A percentile compares a stretch with the other conserved stretches of the same genome.
phyloP scores from a whole-genome alignment of 2,113 vertebrate genomes.

The Cacatua alba region DNA sequence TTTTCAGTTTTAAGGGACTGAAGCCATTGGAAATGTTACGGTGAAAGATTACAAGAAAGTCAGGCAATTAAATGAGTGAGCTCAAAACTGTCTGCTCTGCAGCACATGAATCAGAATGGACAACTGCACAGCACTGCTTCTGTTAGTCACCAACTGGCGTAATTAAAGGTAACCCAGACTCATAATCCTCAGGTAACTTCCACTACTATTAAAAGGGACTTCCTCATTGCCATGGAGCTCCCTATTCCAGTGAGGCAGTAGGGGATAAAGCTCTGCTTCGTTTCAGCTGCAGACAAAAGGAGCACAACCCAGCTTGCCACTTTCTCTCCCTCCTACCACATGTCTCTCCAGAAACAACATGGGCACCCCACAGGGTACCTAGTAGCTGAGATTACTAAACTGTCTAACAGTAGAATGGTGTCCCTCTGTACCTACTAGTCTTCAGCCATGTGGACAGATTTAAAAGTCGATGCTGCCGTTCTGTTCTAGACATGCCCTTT shows the following conservation, averaged over 20 bases:
- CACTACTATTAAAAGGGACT: background rate
- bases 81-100: background rate
- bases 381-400: background rate
- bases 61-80: background rate
- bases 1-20: background rate
- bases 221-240: background rate
- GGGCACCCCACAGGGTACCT: fast-evolving
- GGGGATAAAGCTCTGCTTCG: background rate
- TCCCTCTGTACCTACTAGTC: background rate
- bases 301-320: background rate
- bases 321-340: background rate
- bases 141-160: background rate
- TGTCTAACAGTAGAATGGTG: background rate
- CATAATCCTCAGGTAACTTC: background rate
- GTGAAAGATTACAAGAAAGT: background rate
- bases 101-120: background rate
- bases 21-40: background rate
- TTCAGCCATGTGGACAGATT: background rate
- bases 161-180: background rate
- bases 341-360: background rate
- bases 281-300: background rate
- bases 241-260: background rate
- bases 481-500: background rate
- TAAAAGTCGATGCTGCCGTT: background rate
- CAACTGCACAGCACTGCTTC: background rate